Base-by-base conservation (phyloP, 2,797 vertebrate genomes). In the Toxotes lorentzi region DNA sequence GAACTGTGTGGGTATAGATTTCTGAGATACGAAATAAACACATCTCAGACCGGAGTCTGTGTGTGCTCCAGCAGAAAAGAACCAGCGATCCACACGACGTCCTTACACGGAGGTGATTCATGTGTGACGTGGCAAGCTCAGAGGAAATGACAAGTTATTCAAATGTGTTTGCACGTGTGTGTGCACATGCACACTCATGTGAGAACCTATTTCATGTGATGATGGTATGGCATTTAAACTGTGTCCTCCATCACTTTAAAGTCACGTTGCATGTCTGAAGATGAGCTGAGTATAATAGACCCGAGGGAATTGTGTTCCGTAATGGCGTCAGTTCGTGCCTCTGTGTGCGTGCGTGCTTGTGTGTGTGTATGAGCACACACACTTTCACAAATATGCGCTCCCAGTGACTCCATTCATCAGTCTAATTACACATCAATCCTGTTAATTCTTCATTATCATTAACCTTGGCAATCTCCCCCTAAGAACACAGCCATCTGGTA, bases 381-480 rank as follows among this genome's bases (percentile, higher is more conserved):
- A 40, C 47, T 14, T 70, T 63, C 76, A 54, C 68, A 84, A 79
- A 85, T 70, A 78, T 53, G 60, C 54, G 5, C 73, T 74, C 65
- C n/a, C 72, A 58, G 87, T 85, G 88, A 94, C 90, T 95, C 88
- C 86, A 95, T 95, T 92, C 90, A 95, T 95, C 94, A 95, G 86
- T 87, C 91, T 94, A 95, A 95, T 94, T 95, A 93, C 89, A 89
- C 89, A 94, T 94, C 92, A 94, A 94, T 95, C 94, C 91, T 70
- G 76, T 91, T 95, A 93, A 94, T 95, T 93, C 89, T 89, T 94
- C 92, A 94, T 92, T 92, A 93, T 94, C 94, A 95, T 95, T 95
- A 96, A 95, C 94, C 94, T 95, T 95, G 95, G 88, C 93, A 93
- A 88, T 93, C 88, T 91, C 88, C 91, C 93, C 87, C 85, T 91